A percentile compares a stretch with the other conserved stretches of the same genome.
Evolutionary conservation across 2,888 invertebrate genomes (phyloP).

Genomic region (Panopea generosa): DNA sequence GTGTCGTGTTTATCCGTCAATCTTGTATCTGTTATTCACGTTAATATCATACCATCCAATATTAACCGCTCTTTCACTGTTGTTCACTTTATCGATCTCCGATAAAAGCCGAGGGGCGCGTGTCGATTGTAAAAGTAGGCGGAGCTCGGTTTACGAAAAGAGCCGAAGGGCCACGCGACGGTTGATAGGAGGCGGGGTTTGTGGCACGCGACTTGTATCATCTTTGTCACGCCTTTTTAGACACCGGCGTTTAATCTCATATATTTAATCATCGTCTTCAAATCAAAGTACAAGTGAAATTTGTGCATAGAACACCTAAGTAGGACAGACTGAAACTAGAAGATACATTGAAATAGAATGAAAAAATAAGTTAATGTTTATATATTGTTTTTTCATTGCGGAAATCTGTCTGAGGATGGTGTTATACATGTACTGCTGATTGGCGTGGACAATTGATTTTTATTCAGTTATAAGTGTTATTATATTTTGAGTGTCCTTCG

Average conservation of each 20-base stretch:
- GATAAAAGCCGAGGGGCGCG: slow-evolving; percentile 55
- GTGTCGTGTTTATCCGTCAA: slow-evolving; percentile 52
- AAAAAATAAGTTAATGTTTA: no score
- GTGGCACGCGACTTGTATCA: slow-evolving; percentile 64
- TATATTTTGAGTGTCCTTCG: no score
- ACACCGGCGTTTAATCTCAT: slow-evolving; percentile 55
- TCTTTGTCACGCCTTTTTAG: slow-evolving; percentile 67
- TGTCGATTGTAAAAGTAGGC: slow-evolving; percentile 46
- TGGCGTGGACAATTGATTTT: no score
- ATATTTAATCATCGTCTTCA: slow-evolving; percentile 64
- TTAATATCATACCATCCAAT: slow-evolving; percentile 55
- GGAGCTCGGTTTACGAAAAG: slow-evolving; percentile 46
- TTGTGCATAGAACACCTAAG: slow-evolving; percentile 5
- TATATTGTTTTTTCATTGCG: no score
- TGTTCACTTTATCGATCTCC: slow-evolving; percentile 52
- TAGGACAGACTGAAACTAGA: not conserved
- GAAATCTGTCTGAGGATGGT: no score
- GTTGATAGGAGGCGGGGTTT: slow-evolving; percentile 50
- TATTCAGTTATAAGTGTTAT: no score
- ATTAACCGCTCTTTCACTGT: slow-evolving; percentile 38
- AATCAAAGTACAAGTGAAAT: slow-evolving; percentile 62
- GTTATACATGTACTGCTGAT: no score
- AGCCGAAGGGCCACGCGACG: slow-evolving; percentile 60
- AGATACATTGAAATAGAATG: no score
- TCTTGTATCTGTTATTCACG: slow-evolving; percentile 48